A percentile compares a stretch with the other conserved stretches of the same genome.
Conservation (phyloP, 2,797 vertebrate species). For the Acropternis orthonyx region DNA sequence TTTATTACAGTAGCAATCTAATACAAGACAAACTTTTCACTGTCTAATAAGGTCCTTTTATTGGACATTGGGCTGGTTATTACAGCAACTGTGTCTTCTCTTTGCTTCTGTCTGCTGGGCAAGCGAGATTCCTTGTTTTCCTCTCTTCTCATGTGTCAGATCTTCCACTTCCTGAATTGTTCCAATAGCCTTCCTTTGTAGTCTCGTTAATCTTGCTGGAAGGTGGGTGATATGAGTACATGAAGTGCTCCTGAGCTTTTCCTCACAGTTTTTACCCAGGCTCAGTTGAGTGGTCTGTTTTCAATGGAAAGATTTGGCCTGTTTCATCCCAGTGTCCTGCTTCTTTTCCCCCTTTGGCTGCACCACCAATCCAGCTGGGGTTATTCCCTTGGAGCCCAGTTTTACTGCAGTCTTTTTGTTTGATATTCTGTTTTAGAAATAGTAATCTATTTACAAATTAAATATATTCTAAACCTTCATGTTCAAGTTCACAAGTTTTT, state of each 20-base stretch:
- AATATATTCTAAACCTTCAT: neutral
- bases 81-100: neutral
- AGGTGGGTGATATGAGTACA: neutral
- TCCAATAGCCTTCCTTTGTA: neutral
- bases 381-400: neutral
- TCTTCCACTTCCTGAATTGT: neutral
- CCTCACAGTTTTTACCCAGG: neutral
- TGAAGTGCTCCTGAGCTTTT: neutral
- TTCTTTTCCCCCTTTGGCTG: neutral
- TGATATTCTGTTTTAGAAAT: neutral
- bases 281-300: neutral
- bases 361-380: too few relatives aligned
- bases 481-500: neutral
- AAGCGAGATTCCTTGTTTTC: neutral
- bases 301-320: neutral
- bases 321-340: neutral
- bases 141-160: neutral
- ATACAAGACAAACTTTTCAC: neutral
- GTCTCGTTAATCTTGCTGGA: neutral
- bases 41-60: neutral
- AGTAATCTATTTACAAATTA: neutral
- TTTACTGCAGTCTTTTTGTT: neutral
- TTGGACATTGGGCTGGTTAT: neutral
- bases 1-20: neutral
- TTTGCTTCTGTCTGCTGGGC: neutral